phyloP scores from a whole-genome alignment of 2,888 invertebrate genomes.

The Parnassius orleans region DNA sequence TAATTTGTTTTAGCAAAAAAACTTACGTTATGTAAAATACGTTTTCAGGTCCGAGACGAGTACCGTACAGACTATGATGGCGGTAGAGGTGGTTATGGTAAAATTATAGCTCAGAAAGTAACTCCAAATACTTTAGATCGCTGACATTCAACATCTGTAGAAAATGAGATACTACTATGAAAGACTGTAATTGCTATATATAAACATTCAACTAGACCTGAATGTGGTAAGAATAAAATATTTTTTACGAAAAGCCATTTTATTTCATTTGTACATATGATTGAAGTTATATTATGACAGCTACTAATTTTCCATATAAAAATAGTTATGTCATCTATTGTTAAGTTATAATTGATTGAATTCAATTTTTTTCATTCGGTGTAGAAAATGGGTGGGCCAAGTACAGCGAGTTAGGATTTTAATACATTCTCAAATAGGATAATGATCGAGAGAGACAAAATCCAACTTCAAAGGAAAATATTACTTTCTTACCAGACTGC shows the following conservation, averaged over 20 bases:
- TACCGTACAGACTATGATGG: constrained; percentile 98
- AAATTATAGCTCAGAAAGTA: constrained; percentile 93
- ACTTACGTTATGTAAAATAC: not conserved
- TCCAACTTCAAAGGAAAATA: too few relatives aligned
- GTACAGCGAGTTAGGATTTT: too few relatives aligned
- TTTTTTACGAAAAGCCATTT: constrained; percentile 23
- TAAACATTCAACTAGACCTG: constrained; percentile 41
- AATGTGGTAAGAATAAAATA: constrained; percentile 35
- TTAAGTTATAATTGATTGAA: too few relatives aligned
- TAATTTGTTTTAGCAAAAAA: too few relatives aligned
- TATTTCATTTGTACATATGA: not conserved
- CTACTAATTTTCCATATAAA: not conserved
- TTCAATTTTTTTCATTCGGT: too few relatives aligned
- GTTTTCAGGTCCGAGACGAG: constrained; percentile 94
- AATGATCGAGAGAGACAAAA: too few relatives aligned
- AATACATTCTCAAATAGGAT: too few relatives aligned
- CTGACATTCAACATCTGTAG: constrained; percentile 40
- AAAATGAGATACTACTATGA: constrained; percentile 34
- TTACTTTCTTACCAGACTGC: too few relatives aligned
- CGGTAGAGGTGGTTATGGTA: constrained; percentile 98
- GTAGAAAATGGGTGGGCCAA: too few relatives aligned
- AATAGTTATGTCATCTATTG: not conserved
- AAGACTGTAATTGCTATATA: constrained; percentile 47
- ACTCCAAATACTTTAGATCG: constrained; percentile 81
- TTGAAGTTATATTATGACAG: not conserved